Conservation (phyloP, 2,888 invertebrate genomes). For the Halocaridina rubra region DNA sequence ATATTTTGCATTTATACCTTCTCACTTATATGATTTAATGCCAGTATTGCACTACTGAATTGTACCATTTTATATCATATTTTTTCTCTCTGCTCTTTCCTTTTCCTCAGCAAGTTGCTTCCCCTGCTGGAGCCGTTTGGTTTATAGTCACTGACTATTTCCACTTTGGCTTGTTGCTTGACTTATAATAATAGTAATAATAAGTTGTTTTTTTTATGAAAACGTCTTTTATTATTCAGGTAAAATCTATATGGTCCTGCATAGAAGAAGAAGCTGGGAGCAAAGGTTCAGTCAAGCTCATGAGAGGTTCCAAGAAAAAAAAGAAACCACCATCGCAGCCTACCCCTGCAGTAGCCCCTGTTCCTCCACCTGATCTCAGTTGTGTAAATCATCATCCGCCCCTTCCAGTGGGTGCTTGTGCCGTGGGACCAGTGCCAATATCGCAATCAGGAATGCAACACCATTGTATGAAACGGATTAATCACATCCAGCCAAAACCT, state of each 20-base stretch:
- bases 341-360: neutral
- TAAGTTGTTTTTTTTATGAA: no score
- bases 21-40: no score
- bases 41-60: no score
- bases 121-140: no score
- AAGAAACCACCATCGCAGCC: conserved; percentile 6
- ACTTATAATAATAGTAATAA: no score
- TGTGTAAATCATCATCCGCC: neutral
- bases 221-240: no score
- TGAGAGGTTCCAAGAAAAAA: conserved; percentile 28
- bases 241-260: conserved; percentile 59
- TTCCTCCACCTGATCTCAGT: neutral
- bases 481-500: neutral
- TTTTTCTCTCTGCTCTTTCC: no score
- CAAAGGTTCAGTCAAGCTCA: neutral
- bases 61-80: no score
- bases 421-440: neutral
- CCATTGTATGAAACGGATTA: conserved; percentile 42
- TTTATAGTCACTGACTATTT: no score
- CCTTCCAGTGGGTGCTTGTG: neutral
- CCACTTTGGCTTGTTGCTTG: no score
- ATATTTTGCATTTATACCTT: no score
- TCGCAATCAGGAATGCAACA: conserved; percentile 9
- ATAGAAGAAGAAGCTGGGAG: conserved; percentile 53
- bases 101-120: no score